These are phyloP conservation scores for Pseudeuparius sepicola DNA, from an alignment of 2,888 invertebrate genomes.

Conservation along the genomic window DNA sequence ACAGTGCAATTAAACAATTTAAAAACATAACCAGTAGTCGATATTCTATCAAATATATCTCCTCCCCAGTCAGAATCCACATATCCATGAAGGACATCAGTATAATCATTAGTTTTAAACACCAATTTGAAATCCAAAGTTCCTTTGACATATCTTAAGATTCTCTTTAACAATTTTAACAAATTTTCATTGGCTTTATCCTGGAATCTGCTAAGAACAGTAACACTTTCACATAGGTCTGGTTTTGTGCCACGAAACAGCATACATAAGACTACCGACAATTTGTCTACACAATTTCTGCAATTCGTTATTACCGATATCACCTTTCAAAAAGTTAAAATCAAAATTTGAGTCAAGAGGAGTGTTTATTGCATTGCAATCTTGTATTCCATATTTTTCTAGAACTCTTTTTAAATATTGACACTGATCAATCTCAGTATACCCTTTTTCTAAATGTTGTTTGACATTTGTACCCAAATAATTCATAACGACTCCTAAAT, in stretches of 20 bases:
- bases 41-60: slow-evolving; percentile 10
- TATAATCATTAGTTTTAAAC: slow-evolving; percentile 7
- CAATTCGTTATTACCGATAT: slow-evolving; percentile 8
- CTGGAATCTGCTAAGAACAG: slow-evolving; percentile 17
- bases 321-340: slow-evolving; percentile 12
- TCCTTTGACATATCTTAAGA: slow-evolving; percentile 19
- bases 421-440: slow-evolving; percentile 12
- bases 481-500: slow-evolving; percentile 15
- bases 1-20: slow-evolving; percentile 25
- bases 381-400: slow-evolving; percentile 14
- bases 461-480: slow-evolving; percentile 16
- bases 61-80: slow-evolving; percentile 12
- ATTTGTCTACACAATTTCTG: slow-evolving; percentile 19
- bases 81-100: slow-evolving; percentile 6
- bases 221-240: slow-evolving; percentile 17
- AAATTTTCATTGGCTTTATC: slow-evolving; percentile 16
- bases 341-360: slow-evolving; percentile 19
- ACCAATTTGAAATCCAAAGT: slow-evolving; percentile 14
- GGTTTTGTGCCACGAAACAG: slow-evolving; percentile 18
- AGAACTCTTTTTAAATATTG: slow-evolving; percentile 13
- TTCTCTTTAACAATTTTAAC: slow-evolving; percentile 15
- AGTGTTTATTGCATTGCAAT: slow-evolving; percentile 12
- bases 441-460: slow-evolving; percentile 11
- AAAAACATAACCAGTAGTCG: slow-evolving; percentile 26
- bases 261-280: slow-evolving; percentile 21